Base-by-base conservation (phyloP, 2,113 vertebrate genomes). In the Chaenocephalus aceratus region DNA sequence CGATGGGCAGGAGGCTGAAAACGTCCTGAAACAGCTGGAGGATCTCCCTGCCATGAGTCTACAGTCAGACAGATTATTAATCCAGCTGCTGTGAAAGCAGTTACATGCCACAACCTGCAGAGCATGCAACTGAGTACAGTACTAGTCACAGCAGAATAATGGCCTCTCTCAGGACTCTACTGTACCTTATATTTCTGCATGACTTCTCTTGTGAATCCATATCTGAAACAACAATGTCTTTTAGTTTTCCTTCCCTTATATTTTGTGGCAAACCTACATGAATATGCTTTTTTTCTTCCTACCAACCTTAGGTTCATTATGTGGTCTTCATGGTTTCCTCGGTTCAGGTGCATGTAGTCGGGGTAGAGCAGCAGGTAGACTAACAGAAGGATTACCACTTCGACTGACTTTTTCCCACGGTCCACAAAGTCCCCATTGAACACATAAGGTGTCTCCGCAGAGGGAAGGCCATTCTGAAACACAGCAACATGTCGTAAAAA, bases 361-460 rank as follows among this genome's bases (percentile, higher is more conserved):
- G 97, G 97, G 73, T 97, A 99, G 45, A 99, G 94, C 63, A 99
- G 95, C 60, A 98, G 94, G 93, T 96, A 97, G 56, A 96, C 94
- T 84, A 98, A 96, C 26, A 99, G 93, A 81, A 99, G 94, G 79
- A 97, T 91, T 54, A 99, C 90, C 74, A 99, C 94, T 91, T 99
- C 98, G 3, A 97, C 86, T 0, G 98, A 99, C 91, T 97, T 96
- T 82, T 96, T 95, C 57, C 98, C 98, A 88, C 98, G 94, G 90
- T 99, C 98, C 80, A 99, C 97, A 95, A 98, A 99, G 86, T 99
- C 98, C 30, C 98, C 98, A 0, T 99, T 99, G 79, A 99, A 99
- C 71, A 99, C 80, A 2, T 99, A 99, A 0, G 93, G 88, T 3
- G 97, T 98, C 85, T 94, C 96, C 10, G 90, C 94, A 76, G 97